These are phyloP conservation scores for Odontamblyopus rebecca DNA, from an alignment of 2,797 vertebrate species.

Conservation along the genomic window DNA sequence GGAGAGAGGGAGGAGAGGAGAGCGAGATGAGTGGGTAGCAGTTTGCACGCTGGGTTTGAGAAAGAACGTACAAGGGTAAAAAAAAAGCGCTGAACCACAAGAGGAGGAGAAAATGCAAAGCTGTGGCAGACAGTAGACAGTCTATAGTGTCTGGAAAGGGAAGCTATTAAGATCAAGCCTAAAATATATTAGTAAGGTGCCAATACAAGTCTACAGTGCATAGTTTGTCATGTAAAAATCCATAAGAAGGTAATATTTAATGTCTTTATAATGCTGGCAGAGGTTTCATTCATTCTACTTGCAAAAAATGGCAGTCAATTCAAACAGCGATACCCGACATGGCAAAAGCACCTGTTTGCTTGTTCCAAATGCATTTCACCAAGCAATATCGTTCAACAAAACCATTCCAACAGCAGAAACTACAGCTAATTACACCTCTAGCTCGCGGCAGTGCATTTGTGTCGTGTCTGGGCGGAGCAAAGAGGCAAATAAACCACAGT, in stretches of 20 bases:
- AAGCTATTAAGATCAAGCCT: slow-evolving; percentile 25
- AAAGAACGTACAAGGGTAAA: slow-evolving; percentile 13
- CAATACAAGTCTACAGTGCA: slow-evolving; percentile 17
- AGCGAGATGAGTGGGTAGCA: slow-evolving; percentile 63
- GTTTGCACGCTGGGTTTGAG: slow-evolving; percentile 50
- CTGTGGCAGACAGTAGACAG: slow-evolving; percentile 61
- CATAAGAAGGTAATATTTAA: not conserved
- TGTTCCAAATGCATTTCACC: slow-evolving; percentile 14
- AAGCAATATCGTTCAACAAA: slow-evolving; percentile 12
- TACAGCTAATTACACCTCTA: slow-evolving; percentile 18
- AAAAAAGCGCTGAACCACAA: slow-evolving; percentile 50
- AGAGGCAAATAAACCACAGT: slow-evolving; percentile 27
- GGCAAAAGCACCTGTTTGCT: slow-evolving; percentile 40
- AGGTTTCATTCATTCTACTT: slow-evolving; percentile 9
- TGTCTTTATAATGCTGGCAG: not conserved
- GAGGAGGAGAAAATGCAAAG: slow-evolving; percentile 39
- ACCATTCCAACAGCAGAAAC: slow-evolving; percentile 13
- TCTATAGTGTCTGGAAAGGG: slow-evolving; percentile 54
- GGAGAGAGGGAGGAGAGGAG: slow-evolving; percentile 24
- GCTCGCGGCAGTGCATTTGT: slow-evolving; percentile 18
- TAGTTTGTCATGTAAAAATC: not conserved
- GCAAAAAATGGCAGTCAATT: not conserved
- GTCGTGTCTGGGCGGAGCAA: slow-evolving; percentile 22
- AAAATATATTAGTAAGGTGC: slow-evolving; percentile 31
- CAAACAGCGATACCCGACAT: not conserved